A percentile compares a stretch with the other conserved stretches of the same genome.
These are phyloP conservation scores for Piliocolobus tephrosceles DNA, from an alignment of 2,113 vertebrate species.

Conservation along the genomic window DNA sequence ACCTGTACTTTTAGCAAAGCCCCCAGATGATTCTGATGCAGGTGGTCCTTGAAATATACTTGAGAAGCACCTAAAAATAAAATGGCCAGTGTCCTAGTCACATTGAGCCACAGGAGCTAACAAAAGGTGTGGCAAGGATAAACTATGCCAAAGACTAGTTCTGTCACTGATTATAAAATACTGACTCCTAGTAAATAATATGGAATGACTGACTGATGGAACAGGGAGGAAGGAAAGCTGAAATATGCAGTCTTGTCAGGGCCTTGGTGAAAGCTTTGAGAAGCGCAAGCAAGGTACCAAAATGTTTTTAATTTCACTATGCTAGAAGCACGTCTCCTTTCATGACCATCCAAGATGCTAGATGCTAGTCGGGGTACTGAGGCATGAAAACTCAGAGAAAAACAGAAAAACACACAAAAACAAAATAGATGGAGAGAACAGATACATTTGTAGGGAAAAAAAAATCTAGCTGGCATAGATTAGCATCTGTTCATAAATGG, in stretches of 20 bases:
- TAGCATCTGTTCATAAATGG: background rate
- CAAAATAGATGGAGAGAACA: background rate
- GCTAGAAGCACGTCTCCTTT: background rate
- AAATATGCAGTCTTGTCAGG: background rate
- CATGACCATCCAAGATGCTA: background rate
- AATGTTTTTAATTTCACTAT: background rate
- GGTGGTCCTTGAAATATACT: background rate
- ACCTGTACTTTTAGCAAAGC: background rate
- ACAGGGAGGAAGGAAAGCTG: background rate
- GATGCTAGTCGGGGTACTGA: background rate
- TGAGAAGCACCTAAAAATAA: background rate
- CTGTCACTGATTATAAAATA: background rate
- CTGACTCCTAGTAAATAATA: background rate
- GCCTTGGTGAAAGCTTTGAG: background rate
- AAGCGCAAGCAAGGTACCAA: background rate
- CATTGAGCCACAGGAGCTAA: background rate
- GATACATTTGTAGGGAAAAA: background rate
- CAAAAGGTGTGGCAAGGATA: background rate
- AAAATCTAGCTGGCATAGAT: background rate
- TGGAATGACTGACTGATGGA: background rate
- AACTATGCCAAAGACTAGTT: background rate
- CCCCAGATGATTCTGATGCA: background rate
- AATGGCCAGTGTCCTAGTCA: background rate
- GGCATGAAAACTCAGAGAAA: background rate
- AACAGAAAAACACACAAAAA: background rate